Percentiles rank a stretch among this genome's conserved stretches.
These are phyloP conservation scores for Miichthys miiuy DNA, from an alignment of 2,797 vertebrate genomes.

Conservation along the genomic window DNA sequence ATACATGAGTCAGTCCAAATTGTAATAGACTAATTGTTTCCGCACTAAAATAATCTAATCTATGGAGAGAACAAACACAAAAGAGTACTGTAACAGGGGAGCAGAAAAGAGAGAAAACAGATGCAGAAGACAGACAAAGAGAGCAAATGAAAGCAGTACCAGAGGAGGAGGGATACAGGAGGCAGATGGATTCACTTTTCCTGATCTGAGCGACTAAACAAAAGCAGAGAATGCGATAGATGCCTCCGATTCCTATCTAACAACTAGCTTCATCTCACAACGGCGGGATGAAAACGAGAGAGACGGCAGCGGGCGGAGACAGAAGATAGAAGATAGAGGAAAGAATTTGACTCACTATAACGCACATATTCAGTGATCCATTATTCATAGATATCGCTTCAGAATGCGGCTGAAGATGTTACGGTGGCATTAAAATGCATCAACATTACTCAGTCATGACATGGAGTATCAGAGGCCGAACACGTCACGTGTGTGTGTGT, in stretches of 20 bases:
- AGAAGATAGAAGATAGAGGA: conserved; percentile 54
- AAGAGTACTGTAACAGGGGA: conserved; percentile 3
- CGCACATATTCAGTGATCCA: conserved; percentile 72
- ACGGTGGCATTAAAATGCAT: conserved; percentile 72
- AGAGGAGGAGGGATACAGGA: conserved; percentile 29
- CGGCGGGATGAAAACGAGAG: conserved; percentile 38
- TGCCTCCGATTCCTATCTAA: conserved; percentile 57
- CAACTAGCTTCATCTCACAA: conserved; percentile 43
- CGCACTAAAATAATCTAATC: conserved; percentile 23
- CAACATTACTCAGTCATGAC: conserved; percentile 72
- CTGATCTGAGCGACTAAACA: conserved; percentile 47
- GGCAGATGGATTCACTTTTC: conserved; percentile 55
- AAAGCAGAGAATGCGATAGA: conserved; percentile 54
- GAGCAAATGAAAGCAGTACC: conserved; percentile 22
- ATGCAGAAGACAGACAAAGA: conserved; percentile 30
- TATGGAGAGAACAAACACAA: conserved; percentile 8
- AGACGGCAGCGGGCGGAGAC: conserved; percentile 51
- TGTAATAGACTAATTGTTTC: conserved; percentile 30
- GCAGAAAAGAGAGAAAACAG: conserved; percentile 31
- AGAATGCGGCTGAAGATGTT: conserved; percentile 70
- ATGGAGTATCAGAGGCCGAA: conserved; percentile 52
- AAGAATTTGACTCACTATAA: conserved; percentile 69
- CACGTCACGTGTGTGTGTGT: conserved; percentile 11
- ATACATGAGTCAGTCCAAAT: conserved; percentile 21
- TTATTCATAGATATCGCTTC: conserved; percentile 78